phyloP scores from a whole-genome alignment of 2,888 invertebrate genomes.

The Lucinisca nassula region DNA sequence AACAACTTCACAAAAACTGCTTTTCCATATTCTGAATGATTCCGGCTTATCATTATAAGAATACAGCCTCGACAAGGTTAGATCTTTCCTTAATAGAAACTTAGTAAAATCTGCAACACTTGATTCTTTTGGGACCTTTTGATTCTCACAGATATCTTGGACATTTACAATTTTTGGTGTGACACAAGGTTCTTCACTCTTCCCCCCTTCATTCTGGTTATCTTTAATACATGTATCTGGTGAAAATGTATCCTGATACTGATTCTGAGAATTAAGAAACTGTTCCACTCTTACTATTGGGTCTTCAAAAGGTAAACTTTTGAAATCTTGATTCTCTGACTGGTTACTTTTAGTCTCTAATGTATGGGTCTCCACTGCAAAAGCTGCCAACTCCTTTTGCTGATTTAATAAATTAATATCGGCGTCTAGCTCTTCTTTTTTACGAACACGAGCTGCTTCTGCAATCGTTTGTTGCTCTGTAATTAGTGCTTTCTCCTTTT shows the following conservation, averaged over 20 bases:
- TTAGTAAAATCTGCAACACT: not conserved
- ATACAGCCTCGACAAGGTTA: slow-evolving; percentile 9
- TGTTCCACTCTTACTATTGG: not conserved
- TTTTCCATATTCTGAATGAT: slow-evolving; percentile 19
- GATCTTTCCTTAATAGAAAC: slow-evolving; percentile 23
- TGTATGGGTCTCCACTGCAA: not conserved
- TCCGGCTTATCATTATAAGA: slow-evolving; percentile 13
- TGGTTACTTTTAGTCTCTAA: not conserved
- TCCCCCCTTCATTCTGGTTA: not conserved
- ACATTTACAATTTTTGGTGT: not conserved
- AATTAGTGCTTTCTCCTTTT: slow-evolving; percentile 8
- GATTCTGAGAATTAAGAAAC: not conserved
- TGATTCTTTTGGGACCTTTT: not conserved
- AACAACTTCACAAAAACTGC: slow-evolving; percentile 2
- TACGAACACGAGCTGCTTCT: not conserved
- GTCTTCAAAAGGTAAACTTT: not conserved
- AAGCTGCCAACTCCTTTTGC: not conserved
- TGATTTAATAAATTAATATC: not conserved
- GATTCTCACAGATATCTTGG: not conserved
- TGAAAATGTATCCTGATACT: not conserved
- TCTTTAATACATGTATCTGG: no score
- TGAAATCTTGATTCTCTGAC: not conserved
- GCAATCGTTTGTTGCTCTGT: not conserved
- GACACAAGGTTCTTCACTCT: not conserved
- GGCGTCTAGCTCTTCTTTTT: not conserved